Base-by-base conservation (phyloP, 2,797 vertebrate species). In the Salarias fasciatus region DNA sequence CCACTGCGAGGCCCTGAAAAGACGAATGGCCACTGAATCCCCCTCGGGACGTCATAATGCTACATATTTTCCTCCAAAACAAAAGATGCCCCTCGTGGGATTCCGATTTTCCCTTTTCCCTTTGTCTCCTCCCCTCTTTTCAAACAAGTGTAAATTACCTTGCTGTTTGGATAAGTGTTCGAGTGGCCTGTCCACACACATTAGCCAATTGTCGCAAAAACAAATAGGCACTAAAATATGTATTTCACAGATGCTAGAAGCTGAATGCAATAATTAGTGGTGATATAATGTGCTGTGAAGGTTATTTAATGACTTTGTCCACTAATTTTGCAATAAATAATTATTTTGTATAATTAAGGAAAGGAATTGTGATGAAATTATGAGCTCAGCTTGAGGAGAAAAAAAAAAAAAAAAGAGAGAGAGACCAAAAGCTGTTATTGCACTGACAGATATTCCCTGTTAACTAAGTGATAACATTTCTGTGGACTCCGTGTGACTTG, bases 1-100 rank as follows among this genome's bases (percentile, higher is more conserved):
- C 89, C 87, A 90, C 88, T 89, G 89, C 72, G 88, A 91, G 89
- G 90, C 86, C 85, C 88, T 89, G 89, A 92, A 91, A 93, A 92
- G 88, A 90, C 78, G 84, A 91, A 87, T 85, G 88, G 86, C 83
- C 84, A 86, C 80, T 63, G 72, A 88, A 92, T 82, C 73, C 86
- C 88, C 83, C 81, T n/a, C 0, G 88, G 82, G 89, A 90, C 80
- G 86, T 86, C 75, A 86, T 91, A 88, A 89, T 87, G 83, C 88
- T 82, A 87, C 82, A 89, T 87, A 88, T 83, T 86, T 83, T 55
- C 74, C 76, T 86, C 85, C 83, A 80, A 88, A 89, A 89, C 87
- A 92, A 92, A 90, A 89, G 81, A 75, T 78, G 79, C 83, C 84
- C 82, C 90, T 82, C 63, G 67, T 76, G 82, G 85, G 87, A 90